Conservation (phyloP, 1,140 invertebrate species). For the Meloidogyne chitwoodi region DNA sequence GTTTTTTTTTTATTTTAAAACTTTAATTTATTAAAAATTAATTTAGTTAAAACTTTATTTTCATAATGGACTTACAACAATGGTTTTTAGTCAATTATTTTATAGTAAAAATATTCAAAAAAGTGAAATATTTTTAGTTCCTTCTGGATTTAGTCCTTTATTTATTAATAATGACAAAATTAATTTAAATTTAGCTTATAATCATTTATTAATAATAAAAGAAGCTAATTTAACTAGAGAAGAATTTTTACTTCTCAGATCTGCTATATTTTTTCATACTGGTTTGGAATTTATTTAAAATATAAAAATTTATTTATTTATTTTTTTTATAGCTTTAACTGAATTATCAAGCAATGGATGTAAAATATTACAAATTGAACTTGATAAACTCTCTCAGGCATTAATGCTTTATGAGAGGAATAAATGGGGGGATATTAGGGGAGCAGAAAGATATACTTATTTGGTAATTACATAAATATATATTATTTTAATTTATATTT, state of each 20-base stretch:
- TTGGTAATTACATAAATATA: too few relatives aligned
- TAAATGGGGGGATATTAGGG: neutral
- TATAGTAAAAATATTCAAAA: neutral
- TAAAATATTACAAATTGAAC: neutral
- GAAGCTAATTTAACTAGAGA: neutral
- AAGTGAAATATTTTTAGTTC: neutral
- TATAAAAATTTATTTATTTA: neutral
- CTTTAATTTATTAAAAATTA: too few relatives aligned
- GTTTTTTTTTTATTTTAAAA: too few relatives aligned
- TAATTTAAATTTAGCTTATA: neutral
- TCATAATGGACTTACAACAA: neutral
- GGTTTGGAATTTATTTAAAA: neutral
- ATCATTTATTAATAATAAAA: neutral
- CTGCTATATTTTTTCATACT: neutral
- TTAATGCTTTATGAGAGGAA: neutral
- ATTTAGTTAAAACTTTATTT: neutral
- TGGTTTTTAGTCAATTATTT: constrained; percentile 5
- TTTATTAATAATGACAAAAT: neutral
- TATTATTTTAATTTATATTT: too few relatives aligned
- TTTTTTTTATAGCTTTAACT: neutral
- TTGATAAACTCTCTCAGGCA: neutral
- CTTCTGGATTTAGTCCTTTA: neutral
- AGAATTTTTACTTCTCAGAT: neutral
- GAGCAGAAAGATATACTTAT: neutral
- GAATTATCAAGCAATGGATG: neutral